Percentiles rank a stretch among this genome's conserved stretches.
Evolutionary conservation across 2,888 invertebrate species (phyloP).

Genomic region (Catotricha subobsoleta): DNA sequence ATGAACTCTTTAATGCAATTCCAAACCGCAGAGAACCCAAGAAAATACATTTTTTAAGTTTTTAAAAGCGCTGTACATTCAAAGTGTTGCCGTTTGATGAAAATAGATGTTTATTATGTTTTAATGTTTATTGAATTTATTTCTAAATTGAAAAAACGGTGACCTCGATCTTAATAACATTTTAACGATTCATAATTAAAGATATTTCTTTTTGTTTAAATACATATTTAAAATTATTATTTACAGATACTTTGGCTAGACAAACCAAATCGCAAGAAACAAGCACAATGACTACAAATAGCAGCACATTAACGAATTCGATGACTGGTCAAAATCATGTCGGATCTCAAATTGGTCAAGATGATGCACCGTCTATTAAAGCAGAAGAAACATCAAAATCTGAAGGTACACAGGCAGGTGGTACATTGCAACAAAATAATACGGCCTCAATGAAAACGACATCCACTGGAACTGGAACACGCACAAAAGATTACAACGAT

Average conservation of each 20-base stretch:
- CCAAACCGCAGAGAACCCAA: too few relatives aligned
- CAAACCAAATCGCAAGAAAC: constrained; percentile 57
- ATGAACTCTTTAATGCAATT: too few relatives aligned
- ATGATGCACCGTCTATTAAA: constrained; percentile 18
- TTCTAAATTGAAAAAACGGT: too few relatives aligned
- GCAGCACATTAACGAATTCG: constrained; percentile 42
- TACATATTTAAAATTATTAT: constrained; percentile 6
- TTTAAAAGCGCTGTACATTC: too few relatives aligned
- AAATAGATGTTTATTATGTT: too few relatives aligned
- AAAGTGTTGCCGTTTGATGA: too few relatives aligned
- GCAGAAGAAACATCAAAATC: constrained; percentile 46
- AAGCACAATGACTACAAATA: constrained; percentile 45
- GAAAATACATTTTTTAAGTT: too few relatives aligned
- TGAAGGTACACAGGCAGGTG: constrained; percentile 70
- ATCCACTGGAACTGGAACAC: constrained; percentile 39
- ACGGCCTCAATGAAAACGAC: constrained; percentile 37
- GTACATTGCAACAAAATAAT: constrained; percentile 38
- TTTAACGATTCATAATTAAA: too few relatives aligned
- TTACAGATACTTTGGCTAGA: constrained; percentile 34
- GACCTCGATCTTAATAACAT: too few relatives aligned
- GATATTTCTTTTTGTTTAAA: not conserved
- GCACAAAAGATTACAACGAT: constrained; percentile 47
- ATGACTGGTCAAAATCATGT: constrained; percentile 39
- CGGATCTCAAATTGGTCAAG: constrained; percentile 34
- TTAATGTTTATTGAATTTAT: too few relatives aligned